Evolutionary conservation across 2,888 invertebrate genomes (phyloP), one percentile per base, ranked within the genome.

Genomic region (Nezara viridula): DNA sequence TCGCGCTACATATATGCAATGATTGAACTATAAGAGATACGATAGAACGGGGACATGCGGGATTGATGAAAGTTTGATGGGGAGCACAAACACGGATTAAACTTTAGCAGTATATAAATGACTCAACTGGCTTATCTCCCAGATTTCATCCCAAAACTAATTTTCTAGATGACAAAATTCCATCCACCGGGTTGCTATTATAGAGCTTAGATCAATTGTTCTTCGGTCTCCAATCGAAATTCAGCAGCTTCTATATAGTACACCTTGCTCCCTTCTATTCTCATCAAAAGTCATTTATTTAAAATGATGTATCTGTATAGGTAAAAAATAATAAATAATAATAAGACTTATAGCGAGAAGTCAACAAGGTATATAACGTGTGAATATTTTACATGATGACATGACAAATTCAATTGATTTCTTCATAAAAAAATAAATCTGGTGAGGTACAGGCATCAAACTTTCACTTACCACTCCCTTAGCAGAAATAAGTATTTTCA

Each of bases 101-200:
- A 77, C 77, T 24, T 19, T 77, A 77, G 40, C 24, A 77, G 77
- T 40, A 77, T 77, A 77, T 73, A 77, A 77, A 77, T 77, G 77
- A 24, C 77, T 77, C 77, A 2, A 77, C 77, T 77, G 77, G 40
- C 77, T 77, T 44, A 77, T 37, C 77, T 27, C 60, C 40, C 7
- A 40, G 40, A 27, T 12, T 16, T 60, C 40, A 37, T 77, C 77
- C 77, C 86, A 50, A 37, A 86, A 86, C 86, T 86, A 86, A 86
- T 86, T 86, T 86, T 86, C 86, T 86, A 86, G 86, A 55, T 86
- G 86, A 86, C 86, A 86, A 52, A 86, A 86, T 52, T 52, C 24
- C 7, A 21, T 2, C 40, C 40, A 10, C 9, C 40, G 77, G 16
- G 77, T 77, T 0, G 24, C 77, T 77, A 40, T 77, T 77, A 77